A percentile compares a stretch with the other conserved stretches of the same genome.
Evolutionary conservation across 1,140 invertebrate species (phyloP).

Genomic region (Probaryconus sp.): DNA sequence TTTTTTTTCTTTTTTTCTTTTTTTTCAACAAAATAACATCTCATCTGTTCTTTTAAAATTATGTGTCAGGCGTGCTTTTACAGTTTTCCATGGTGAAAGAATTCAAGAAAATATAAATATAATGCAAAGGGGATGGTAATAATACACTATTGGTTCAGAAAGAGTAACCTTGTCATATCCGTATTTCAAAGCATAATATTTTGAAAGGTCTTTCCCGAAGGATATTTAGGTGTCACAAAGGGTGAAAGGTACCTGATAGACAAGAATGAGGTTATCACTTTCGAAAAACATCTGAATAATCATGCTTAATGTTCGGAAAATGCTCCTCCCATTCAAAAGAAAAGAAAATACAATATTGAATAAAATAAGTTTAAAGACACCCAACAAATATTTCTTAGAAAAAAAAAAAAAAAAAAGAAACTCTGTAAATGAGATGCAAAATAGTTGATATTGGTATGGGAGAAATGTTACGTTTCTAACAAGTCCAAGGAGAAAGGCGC

Average conservation of each 20-base stretch:
- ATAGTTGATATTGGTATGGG: conserved; percentile 24
- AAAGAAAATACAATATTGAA: too few relatives aligned
- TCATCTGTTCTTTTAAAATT: conserved; percentile 16
- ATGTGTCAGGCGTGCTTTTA: too few relatives aligned
- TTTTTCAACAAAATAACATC: too few relatives aligned
- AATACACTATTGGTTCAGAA: conserved; percentile 29
- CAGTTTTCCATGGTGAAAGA: conserved; percentile 25
- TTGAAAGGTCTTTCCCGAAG: conserved; percentile 32
- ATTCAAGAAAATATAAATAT: conserved; percentile 37
- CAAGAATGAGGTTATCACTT: conserved; percentile 6
- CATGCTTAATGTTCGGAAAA: too few relatives aligned
- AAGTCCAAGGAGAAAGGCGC: conserved; percentile 32
- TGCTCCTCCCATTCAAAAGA: too few relatives aligned
- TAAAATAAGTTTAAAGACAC: too few relatives aligned
- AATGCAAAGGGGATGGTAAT: conserved; percentile 43
- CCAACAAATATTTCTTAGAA: background rate
- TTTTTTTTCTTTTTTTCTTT: too few relatives aligned
- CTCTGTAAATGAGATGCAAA: conserved; percentile 11
- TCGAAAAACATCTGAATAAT: conserved; percentile 11
- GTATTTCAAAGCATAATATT: conserved; percentile 41
- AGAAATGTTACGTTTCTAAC: conserved; percentile 27
- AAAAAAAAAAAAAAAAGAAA: background rate
- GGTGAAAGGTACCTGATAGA: conserved; percentile 12
- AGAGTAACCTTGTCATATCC: conserved; percentile 28
- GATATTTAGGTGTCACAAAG: conserved; percentile 45